Conservation (phyloP, 2,113 vertebrate species). For the Variabilichromis moorii region DNA sequence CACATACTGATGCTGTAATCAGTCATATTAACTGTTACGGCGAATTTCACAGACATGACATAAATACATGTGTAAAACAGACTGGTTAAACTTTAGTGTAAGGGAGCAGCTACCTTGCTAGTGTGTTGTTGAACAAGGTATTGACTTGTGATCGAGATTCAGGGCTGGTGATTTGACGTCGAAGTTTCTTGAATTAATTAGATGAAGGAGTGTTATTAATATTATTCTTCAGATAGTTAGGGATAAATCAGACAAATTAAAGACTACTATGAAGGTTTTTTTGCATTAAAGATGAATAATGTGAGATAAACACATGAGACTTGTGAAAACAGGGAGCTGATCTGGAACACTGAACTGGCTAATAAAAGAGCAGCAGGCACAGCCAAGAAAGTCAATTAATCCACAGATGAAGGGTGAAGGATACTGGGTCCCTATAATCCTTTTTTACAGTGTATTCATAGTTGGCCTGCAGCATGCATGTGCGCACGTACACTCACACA, state of each 20-base stretch:
- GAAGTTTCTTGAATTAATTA: neutral
- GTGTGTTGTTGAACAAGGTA: neutral
- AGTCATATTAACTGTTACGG: neutral
- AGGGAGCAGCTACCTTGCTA: neutral
- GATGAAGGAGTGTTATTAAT: neutral
- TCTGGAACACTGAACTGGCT: neutral
- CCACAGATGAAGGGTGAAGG: slow-evolving; percentile 1
- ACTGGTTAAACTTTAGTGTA: neutral
- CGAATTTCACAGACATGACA: rapidly evolving
- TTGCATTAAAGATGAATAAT: neutral
- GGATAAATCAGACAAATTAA: neutral
- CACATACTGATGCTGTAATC: neutral
- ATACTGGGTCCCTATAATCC: neutral
- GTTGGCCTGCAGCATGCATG: neutral
- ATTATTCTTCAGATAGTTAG: neutral
- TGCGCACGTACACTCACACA: neutral
- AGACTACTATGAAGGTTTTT: neutral
- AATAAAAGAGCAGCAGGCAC: neutral
- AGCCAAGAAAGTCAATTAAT: neutral
- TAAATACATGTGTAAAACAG: neutral
- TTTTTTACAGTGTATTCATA: neutral
- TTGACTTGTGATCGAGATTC: neutral
- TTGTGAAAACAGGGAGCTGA: neutral
- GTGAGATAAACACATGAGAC: neutral
- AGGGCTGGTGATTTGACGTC: neutral